Base-by-base conservation (phyloP, 2,888 invertebrate species). In the Microplitis deprimator region DNA sequence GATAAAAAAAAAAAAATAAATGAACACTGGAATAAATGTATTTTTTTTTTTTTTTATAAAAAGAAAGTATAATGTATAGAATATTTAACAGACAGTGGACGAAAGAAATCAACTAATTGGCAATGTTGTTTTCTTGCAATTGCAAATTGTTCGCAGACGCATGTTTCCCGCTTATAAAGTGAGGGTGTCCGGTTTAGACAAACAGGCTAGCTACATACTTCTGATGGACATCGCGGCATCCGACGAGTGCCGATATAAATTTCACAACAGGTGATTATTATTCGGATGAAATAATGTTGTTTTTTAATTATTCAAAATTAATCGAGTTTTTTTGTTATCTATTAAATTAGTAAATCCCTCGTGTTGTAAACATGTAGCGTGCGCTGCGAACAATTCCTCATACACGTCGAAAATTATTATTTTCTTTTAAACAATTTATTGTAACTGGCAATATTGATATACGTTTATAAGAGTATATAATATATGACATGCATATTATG, bases 151-250 rank as follows among this genome's bases (percentile, higher is more conserved):
- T 89, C 86, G 83, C 95, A 97, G 97, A 93, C 96, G 97, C 92
- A 98, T 98, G 96, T 98, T 98, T 93, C 98, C 98, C 91, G 96
- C 97, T 92, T 97, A 95, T 94, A 97, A 97, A 94, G 97, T 97
- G 91, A 95, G 97, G 92, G 95, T 98, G 90, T 95, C 96, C 92
- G 97, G 97, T 91, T 94, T 98, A 92, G 97, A 98, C 94, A 97
- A 96, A 93, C 95, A 96, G 93, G 95, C 97, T 92, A 98, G 97
- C 93, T 98, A 98, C 94, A 97, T 97, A 91, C 94, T 97, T 89
- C 94, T 98, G 91, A 96, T 98, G 96, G 97, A 98, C 94, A 96
- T 97, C 92, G 96, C 97, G 90, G 96, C 97, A 89, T 96, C 97
- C 87, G 97, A 98, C 92, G 97, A 97, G 93, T 97, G 96, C 93